Evolutionary conservation across 1,140 invertebrate genomes (phyloP), one percentile per base, ranked within the genome.

Genomic region (Mylabris phalerata): DNA sequence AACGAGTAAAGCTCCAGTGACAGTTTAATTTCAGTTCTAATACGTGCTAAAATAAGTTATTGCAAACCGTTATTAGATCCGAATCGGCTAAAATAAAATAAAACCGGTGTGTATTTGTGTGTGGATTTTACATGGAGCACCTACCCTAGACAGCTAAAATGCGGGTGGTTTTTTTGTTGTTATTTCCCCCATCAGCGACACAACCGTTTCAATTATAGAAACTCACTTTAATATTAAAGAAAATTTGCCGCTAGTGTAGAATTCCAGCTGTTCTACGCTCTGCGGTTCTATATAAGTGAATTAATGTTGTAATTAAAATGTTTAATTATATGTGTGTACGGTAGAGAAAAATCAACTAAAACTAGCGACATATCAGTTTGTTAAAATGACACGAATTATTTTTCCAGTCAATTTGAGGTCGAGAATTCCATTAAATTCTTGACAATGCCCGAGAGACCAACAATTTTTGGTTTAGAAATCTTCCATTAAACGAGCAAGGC

Each of bases 401-500:
- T 57, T 62, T 62, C 26, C 55, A 54, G 50, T 57, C 50, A 54
- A 62, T 58, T 62, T 62, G 48, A 52, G 50, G 47, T 44, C 45
- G 49, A 47, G 50, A 58, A 62, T 55, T 62, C 52, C 61, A 58
- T 59, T 62, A 55, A 62, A 59, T 55, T 55, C 47, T 50, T 50
- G 50, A 62, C 57, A 62, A 62, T 62, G 49, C 61, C 57, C 57
- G 47, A 41, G 61, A 59, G 61, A 57, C 56, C 57, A 51, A 62
- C 55, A 62, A 62, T 62, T 62, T 62, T 59, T 58, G 56, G 48
- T 51, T 46, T 62, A 62, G 61, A 62, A 62, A 49, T 58, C 48
- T 59, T 50, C 61, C 57, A 62, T 62, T 62, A 62, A 62, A 61
- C 49, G 61, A 62, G 54, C 50, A 59, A 62, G 48, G 51, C 57